A percentile compares a stretch with the other conserved stretches of the same genome.
phyloP scores from a whole-genome alignment of 2,113 vertebrate genomes.

The Perca fluviatilis region DNA sequence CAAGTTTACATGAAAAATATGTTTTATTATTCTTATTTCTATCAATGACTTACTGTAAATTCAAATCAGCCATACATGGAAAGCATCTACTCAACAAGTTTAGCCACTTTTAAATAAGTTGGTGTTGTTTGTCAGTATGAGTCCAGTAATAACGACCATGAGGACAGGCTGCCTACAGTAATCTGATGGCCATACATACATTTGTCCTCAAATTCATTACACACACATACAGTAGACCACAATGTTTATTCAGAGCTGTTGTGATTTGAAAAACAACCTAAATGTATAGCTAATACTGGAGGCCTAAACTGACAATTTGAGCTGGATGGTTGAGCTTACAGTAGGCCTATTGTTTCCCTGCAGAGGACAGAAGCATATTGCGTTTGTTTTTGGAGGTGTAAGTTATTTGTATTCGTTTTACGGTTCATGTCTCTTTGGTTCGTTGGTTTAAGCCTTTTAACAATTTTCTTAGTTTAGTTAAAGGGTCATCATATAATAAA shows the following conservation, averaged over 20 bases:
- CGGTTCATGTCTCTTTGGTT: background rate
- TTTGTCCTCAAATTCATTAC: background rate
- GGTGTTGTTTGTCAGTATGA: background rate
- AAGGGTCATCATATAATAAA: too few relatives aligned
- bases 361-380: background rate
- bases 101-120: background rate
- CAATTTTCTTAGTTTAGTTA: background rate
- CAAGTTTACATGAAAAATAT: background rate
- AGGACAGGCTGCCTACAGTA: background rate
- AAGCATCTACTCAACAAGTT: background rate
- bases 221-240: background rate
- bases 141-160: background rate
- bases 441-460: background rate
- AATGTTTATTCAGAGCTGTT: background rate
- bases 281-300: background rate
- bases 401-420: background rate
- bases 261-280: background rate
- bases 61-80: background rate
- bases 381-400: background rate
- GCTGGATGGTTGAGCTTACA: background rate
- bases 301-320: background rate
- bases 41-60: background rate
- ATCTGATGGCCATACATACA: background rate
- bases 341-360: background rate
- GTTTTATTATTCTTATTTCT: background rate